Percentiles rank a stretch among this genome's conserved stretches.
These are phyloP conservation scores for Amphimallon solstitiale DNA, from an alignment of 2,888 invertebrate species.

Conservation along the genomic window DNA sequence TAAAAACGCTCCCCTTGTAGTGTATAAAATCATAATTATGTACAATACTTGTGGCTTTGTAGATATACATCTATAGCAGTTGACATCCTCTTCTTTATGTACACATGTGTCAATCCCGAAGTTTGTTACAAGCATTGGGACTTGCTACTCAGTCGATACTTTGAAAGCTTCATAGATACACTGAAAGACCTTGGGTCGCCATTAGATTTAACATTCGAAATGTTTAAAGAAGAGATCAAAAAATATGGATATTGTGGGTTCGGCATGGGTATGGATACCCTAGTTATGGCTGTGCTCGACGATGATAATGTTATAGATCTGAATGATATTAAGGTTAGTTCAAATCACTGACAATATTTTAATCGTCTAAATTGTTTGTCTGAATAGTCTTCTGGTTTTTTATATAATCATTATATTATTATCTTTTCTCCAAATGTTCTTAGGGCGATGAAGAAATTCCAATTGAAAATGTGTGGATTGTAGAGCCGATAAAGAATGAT, in stretches of 20 bases:
- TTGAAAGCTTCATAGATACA: slow-evolving; percentile 66
- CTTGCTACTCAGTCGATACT: slow-evolving; percentile 67
- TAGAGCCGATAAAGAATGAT: slow-evolving; percentile 68
- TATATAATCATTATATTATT: slow-evolving; percentile 1
- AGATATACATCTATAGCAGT: slow-evolving; percentile 63
- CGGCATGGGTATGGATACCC: slow-evolving; percentile 68
- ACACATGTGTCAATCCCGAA: slow-evolving; percentile 70
- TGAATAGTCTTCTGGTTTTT: background rate
- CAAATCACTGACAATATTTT: no score
- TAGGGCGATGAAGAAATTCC: slow-evolving; percentile 66
- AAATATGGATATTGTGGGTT: slow-evolving; percentile 68
- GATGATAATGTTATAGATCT: slow-evolving; percentile 66
- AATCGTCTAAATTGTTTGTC: background rate
- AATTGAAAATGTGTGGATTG: slow-evolving; percentile 72
- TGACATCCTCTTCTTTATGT: slow-evolving; percentile 69
- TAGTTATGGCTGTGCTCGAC: slow-evolving; percentile 66
- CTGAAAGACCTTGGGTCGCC: slow-evolving; percentile 71
- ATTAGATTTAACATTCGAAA: slow-evolving; percentile 66
- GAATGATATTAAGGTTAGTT: slow-evolving; percentile 66
- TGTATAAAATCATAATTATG: no score
- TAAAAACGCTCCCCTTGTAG: no score
- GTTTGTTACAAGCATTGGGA: slow-evolving; percentile 69
- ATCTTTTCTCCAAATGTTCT: slow-evolving; percentile 47
- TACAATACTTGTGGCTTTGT: background rate
- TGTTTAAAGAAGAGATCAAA: slow-evolving; percentile 66